These are phyloP conservation scores for Heterohyrax brucei DNA, from an alignment of 2,797 vertebrate species.

Conservation along the genomic window DNA sequence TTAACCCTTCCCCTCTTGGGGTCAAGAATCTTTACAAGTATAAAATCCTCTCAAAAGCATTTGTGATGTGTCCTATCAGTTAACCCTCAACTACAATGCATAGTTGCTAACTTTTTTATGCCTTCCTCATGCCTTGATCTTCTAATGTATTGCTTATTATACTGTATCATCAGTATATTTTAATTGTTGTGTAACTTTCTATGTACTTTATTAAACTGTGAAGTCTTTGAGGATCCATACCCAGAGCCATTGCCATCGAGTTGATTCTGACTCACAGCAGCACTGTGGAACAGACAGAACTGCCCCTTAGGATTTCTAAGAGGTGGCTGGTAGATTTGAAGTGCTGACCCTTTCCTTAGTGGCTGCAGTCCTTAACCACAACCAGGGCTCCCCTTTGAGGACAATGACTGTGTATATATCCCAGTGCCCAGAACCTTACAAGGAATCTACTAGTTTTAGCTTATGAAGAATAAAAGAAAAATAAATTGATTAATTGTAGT, in stretches of 20 bases:
- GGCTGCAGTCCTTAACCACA: too few species aligned
- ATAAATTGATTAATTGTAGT: slow-evolving; percentile 30
- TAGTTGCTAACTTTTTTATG: slow-evolving; percentile 29
- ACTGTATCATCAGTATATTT: not conserved
- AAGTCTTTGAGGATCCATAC: not conserved
- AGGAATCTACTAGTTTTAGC: not conserved
- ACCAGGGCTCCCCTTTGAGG: not conserved
- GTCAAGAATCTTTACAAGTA: not conserved
- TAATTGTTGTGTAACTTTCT: not conserved
- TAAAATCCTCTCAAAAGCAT: not conserved
- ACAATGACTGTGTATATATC: not conserved
- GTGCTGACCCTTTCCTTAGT: too few species aligned
- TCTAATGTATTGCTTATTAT: not conserved
- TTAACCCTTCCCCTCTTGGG: not conserved
- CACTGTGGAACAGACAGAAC: too few species aligned
- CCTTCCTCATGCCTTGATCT: not conserved
- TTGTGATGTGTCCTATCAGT: not conserved
- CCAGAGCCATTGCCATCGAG: too few species aligned
- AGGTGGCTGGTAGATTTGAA: too few species aligned
- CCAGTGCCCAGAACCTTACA: not conserved
- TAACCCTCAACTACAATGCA: not conserved
- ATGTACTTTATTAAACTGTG: not conserved
- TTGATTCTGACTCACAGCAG: too few species aligned
- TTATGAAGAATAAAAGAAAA: not conserved
- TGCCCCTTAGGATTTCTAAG: too few species aligned